Percentiles rank a stretch among this genome's conserved stretches.
phyloP scores from a whole-genome alignment of 2,888 invertebrate species.

The Candidula unifasciata region DNA sequence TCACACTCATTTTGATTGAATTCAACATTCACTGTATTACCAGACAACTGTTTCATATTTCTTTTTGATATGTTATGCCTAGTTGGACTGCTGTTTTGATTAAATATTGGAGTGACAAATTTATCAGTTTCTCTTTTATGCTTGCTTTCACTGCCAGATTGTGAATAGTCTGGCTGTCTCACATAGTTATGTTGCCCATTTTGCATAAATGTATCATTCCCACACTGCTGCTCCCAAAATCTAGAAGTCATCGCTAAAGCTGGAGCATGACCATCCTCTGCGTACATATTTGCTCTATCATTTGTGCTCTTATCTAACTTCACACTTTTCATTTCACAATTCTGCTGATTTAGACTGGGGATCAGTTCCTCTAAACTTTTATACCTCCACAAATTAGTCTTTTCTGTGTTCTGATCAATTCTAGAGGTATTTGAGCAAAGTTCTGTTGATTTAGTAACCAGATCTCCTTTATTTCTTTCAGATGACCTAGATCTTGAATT shows the following conservation, averaged over 20 bases:
- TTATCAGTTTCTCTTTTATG: background rate
- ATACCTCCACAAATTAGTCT: constrained; percentile 29
- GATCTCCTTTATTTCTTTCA: constrained; percentile 1
- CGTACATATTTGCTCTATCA: background rate
- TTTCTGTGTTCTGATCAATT: constrained; percentile 19
- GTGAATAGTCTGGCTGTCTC: background rate
- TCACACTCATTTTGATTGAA: background rate
- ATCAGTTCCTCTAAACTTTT: constrained; percentile 48
- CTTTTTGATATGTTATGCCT: background rate
- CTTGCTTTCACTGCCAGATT: background rate
- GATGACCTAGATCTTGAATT: constrained; percentile 22
- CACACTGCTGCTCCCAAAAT: constrained; percentile 43
- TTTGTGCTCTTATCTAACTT: background rate
- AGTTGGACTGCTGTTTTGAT: background rate
- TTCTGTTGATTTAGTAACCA: constrained; percentile 10
- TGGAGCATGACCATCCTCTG: background rate
- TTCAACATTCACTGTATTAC: background rate
- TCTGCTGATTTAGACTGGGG: background rate
- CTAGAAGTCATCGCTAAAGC: constrained; percentile 40
- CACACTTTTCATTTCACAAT: background rate
- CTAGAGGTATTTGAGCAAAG: constrained; percentile 26
- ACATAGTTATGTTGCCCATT: background rate
- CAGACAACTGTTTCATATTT: background rate
- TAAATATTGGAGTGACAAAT: background rate
- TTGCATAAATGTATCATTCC: background rate